phyloP scores from a whole-genome alignment of 2,113 vertebrate genomes.

The Antechinus stuartii region DNA sequence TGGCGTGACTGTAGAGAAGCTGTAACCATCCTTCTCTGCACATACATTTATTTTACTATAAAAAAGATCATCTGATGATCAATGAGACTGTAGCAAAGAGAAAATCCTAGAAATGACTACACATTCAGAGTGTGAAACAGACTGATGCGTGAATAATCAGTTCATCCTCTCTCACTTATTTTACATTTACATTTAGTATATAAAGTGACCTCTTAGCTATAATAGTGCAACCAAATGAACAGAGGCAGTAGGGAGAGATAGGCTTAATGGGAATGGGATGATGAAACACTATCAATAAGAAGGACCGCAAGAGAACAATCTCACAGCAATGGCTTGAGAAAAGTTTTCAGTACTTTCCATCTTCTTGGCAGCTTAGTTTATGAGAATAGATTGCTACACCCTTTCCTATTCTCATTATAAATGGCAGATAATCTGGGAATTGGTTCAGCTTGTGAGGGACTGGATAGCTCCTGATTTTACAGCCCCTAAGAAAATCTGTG shows the following conservation, averaged over 20 bases:
- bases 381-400: constrained; percentile 50
- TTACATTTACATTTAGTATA: constrained; percentile 46
- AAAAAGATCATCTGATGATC: constrained; percentile 48
- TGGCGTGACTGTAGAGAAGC: constrained; percentile 60
- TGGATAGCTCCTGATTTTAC: constrained; percentile 51
- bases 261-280: neutral
- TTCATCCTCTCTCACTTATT: neutral
- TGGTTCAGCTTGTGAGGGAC: constrained; percentile 46
- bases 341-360: constrained; percentile 54
- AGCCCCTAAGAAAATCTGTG: constrained; percentile 52
- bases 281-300: constrained; percentile 13
- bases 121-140: constrained; percentile 47
- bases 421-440: constrained; percentile 62
- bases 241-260: neutral
- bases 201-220: constrained; percentile 10
- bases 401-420: constrained; percentile 63
- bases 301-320: constrained; percentile 54
- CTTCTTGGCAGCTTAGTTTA: constrained; percentile 63
- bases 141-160: constrained; percentile 14
- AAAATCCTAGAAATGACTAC: constrained; percentile 38
- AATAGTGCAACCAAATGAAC: neutral
- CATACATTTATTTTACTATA: constrained; percentile 51
- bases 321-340: constrained; percentile 21
- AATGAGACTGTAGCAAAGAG: constrained; percentile 64
- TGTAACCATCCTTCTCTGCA: constrained; percentile 21